Base-by-base conservation (phyloP, 1,140 invertebrate genomes). In the Trichomalopsis sarcophagae region DNA sequence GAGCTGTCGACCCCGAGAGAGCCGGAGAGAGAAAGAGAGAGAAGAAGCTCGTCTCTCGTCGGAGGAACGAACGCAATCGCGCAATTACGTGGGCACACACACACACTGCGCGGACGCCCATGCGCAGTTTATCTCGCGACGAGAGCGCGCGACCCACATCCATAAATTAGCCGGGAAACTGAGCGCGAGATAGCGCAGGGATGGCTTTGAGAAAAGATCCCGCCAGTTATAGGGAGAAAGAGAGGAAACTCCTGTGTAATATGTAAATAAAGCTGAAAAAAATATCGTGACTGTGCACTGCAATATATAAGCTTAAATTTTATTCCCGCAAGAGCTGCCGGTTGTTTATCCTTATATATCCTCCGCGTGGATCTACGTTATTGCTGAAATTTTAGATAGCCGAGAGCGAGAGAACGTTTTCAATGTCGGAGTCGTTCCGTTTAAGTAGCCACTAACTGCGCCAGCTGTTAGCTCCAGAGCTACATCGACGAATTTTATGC, bases 41-140 rank as follows among this genome's bases (percentile, higher is more conserved):
- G 55, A 62, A 62, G 55, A 62, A 62, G 55, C 55, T 55, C 50
- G 17, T 2, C 14, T 55, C 50, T 36, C 33, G 33, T 44, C 40
- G 55, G 17, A n/a, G 55, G 14, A 62, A 21, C 55, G 55, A 62
- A 62, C 55, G 55, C 55, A 62, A 62, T 62, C 55, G 55, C 21
- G 55, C 55, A 62, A 62, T 62, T 62, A 62, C 55, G 55, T 62
- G 55, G 55, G 55, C 21, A 62, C 21, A 17, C 17, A 62, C n/a
- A n/a, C 55, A 21, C 6, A n/a, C 55, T 36, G 6, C 0, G 21
- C 21, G 55, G 55, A 62, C 55, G 17, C 21, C 55, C 55, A 62
- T 62, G 55, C 7, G 55, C 21, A 62, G 55, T 30, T 71, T 71
- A 71, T 71, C 69, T 71, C 69, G 69, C 69, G 55, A 21, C 55